phyloP scores from a whole-genome alignment of 2,797 vertebrate species.

The Triplophysa yarkandensis region DNA sequence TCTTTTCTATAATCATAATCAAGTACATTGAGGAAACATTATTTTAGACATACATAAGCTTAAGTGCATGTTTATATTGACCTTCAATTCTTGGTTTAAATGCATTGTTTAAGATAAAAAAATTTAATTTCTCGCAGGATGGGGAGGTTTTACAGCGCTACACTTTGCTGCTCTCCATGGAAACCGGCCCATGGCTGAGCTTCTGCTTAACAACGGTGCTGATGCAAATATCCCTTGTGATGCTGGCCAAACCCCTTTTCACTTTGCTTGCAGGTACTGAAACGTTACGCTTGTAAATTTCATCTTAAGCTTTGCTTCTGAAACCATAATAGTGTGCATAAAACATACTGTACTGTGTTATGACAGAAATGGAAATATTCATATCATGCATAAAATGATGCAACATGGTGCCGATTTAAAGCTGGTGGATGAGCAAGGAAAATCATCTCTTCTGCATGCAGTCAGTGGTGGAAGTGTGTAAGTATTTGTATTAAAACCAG shows the following conservation, averaged over 20 bases:
- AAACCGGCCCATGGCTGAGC: slow-evolving; percentile 70
- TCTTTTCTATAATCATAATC: too few relatives aligned
- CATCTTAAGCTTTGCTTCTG: not conserved
- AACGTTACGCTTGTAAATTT: not conserved
- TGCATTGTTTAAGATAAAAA: not conserved
- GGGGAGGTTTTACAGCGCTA: slow-evolving; percentile 80
- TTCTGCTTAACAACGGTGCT: slow-evolving; percentile 75
- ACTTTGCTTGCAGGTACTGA: slow-evolving; percentile 68
- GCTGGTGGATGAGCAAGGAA: slow-evolving; percentile 73
- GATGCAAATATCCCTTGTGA: slow-evolving; percentile 77
- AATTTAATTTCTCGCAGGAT: slow-evolving; percentile 66
- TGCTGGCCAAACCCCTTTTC: slow-evolving; percentile 80
- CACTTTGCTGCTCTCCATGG: slow-evolving; percentile 80
- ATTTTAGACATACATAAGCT: not conserved
- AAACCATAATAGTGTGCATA: not conserved
- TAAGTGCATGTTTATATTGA: not conserved
- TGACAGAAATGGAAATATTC: slow-evolving; percentile 77
- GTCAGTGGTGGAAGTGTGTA: slow-evolving; percentile 81
- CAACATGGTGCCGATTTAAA: slow-evolving; percentile 75
- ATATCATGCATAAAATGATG: slow-evolving; percentile 79
- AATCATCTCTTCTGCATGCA: slow-evolving; percentile 77
- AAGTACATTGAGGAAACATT: not conserved
- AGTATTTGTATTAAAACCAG: slow-evolving; percentile 47
- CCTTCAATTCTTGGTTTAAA: not conserved
- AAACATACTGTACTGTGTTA: not conserved